Conservation (phyloP, 2,888 invertebrate species). For the Drosophila paranaensis region DNA sequence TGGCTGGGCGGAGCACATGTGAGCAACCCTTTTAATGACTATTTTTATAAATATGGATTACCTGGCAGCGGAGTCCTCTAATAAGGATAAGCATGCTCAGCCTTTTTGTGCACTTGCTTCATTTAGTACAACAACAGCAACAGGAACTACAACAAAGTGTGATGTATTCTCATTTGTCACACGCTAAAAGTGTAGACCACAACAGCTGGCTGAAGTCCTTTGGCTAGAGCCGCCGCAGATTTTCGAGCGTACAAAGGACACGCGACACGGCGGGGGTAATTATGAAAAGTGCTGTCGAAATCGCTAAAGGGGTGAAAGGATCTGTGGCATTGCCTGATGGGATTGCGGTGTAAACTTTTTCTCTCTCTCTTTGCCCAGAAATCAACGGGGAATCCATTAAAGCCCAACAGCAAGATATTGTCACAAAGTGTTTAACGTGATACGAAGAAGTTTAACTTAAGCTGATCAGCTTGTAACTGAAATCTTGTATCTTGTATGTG, state of each 20-base stretch:
- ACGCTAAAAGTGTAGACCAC: constrained; percentile 51
- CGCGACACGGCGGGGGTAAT: constrained; percentile 28
- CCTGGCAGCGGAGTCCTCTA: constrained; percentile 65
- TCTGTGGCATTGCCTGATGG: constrained; percentile 18
- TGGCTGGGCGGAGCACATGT: constrained; percentile 3
- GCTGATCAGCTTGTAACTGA: background rate
- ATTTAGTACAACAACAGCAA: constrained; percentile 58
- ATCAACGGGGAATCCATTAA: constrained; percentile 7
- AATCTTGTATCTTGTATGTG: constrained; percentile 1
- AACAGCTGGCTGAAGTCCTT: constrained; percentile 33
- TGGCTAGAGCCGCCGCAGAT: constrained; percentile 22
- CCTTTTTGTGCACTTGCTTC: constrained; percentile 73
- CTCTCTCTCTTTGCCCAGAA: background rate
- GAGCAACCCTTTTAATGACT: constrained; percentile 68
- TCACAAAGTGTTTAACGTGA: background rate
- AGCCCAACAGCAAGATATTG: background rate
- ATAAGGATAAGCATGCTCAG: constrained; percentile 61
- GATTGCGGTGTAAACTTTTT: constrained; percentile 27
- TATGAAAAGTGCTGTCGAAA: constrained; percentile 43
- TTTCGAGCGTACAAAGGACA: constrained; percentile 13
- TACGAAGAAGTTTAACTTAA: background rate
- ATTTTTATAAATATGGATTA: constrained; percentile 73
- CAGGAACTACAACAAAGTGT: constrained; percentile 5
- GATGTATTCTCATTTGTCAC: constrained; percentile 43
- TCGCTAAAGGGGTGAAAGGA: constrained; percentile 24